Base-by-base conservation (phyloP, 2,888 invertebrate species). In the Deroplatys truncata region DNA sequence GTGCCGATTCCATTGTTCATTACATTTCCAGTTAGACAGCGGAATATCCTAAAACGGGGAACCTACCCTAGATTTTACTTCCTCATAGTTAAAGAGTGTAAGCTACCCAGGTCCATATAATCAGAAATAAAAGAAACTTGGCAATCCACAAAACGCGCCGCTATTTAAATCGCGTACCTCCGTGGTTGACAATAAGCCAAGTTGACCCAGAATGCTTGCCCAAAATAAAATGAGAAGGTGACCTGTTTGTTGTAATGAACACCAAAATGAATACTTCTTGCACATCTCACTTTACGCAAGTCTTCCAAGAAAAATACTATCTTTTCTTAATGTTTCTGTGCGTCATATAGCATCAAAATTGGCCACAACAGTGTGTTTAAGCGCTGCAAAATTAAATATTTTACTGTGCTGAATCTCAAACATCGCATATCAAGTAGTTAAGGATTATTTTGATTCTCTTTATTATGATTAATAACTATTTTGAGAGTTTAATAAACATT, bases 141-240 rank as follows among this genome's bases (percentile, higher is more conserved):
- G 56, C 56, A 72, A 72, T 72, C 56, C 56, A 72, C 56, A 72
- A 72, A 72, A 72, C 56, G 56, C 56, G 56, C 56, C 56, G 56
- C 56, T 72, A 72, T 72, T 72, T 72, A 72, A 72, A 72, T 72
- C 56, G 56, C 56, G 56, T 72, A 72, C 56, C 56, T 72, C 56
- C 56, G 56, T 72, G 56, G 35, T 83, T 87, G 87, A 87, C 83
- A 87, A 35, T 35, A 82, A n/a, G 87, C 87, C 87, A 87, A 87
- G 83, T 43, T 83, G 83, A 35, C 86, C 87, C 87, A 83, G 87
- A 87, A 87, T 87, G 82, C 82, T 87, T 87, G 56, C 56, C 56
- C 20, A 87, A 87, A 87, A 87, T 87, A 87, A 87, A 83, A 31
- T 29, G 43, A 43, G 35, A 87, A 87, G 87, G 87, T 87, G 87